Evolutionary conservation across 2,888 invertebrate genomes (phyloP).

Genomic region (Acronicta alni): DNA sequence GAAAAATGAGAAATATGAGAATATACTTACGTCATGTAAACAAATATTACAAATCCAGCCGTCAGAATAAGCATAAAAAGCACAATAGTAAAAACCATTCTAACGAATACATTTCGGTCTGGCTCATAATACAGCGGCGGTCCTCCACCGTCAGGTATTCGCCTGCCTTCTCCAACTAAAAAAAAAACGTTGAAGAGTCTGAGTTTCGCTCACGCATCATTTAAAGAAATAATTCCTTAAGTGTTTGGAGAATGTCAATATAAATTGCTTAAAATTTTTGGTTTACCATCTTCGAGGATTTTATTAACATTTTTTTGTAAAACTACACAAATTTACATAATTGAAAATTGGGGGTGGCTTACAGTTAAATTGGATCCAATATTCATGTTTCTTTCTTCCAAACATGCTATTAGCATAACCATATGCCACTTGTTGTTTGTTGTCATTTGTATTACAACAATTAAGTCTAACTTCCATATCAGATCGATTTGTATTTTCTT

Average conservation of each 20-base stretch:
- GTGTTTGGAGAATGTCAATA: too few species aligned
- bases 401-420: background rate
- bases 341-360: too few species aligned
- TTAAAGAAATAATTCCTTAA: too few species aligned
- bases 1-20: too few species aligned
- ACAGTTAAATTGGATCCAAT: slow-evolving; percentile 28
- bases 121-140: slow-evolving; percentile 1
- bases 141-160: background rate
- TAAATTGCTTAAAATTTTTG: too few species aligned
- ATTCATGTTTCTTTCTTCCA: background rate
- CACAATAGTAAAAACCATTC: slow-evolving; percentile 44
- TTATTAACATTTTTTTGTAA: too few species aligned
- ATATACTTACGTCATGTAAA: slow-evolving; percentile 44
- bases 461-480: background rate
- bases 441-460: background rate
- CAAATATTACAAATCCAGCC: slow-evolving; percentile 15
- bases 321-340: too few species aligned
- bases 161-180: background rate
- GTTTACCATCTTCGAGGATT: too few species aligned
- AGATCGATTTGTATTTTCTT: background rate
- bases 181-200: background rate
- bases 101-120: slow-evolving; percentile 41
- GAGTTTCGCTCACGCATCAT: too few species aligned
- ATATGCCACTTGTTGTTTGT: background rate
- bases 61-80: slow-evolving; percentile 40